Evolutionary conservation across 2,797 vertebrate species (phyloP).

Genomic region (Paratrypauchen microcephalus): DNA sequence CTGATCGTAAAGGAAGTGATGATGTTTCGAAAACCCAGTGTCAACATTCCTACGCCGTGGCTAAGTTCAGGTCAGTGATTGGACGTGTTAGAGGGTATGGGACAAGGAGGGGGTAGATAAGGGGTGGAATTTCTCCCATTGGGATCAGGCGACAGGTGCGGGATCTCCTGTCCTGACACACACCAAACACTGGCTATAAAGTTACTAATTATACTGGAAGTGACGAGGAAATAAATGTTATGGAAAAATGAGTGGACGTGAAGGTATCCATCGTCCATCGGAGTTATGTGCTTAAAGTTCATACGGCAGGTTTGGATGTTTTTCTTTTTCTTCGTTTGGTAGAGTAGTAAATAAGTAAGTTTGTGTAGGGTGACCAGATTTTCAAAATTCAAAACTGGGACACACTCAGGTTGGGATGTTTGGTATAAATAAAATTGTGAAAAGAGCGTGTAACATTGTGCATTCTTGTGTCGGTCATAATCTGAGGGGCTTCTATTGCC

Average conservation of each 20-base stretch:
- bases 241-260: neutral
- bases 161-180: constrained; percentile 40
- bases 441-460: no score
- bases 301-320: no score
- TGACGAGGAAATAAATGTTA: neutral
- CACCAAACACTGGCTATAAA: constrained; percentile 16
- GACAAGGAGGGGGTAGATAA: neutral
- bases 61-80: constrained; percentile 7
- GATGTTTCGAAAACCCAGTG: constrained; percentile 31
- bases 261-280: no score
- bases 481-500: no score
- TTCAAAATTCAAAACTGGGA: no score
- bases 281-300: neutral
- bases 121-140: constrained; percentile 49
- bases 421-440: no score
- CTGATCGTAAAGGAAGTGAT: constrained; percentile 52
- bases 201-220: constrained; percentile 4
- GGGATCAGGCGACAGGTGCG: constrained; percentile 61
- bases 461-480: no score
- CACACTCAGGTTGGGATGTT: no score
- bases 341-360: no score
- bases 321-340: no score
- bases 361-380: no score
- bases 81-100: neutral
- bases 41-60: constrained; percentile 42